These are phyloP conservation scores for Microchirus variegatus DNA, from an alignment of 2,797 vertebrate genomes.

Conservation along the genomic window DNA sequence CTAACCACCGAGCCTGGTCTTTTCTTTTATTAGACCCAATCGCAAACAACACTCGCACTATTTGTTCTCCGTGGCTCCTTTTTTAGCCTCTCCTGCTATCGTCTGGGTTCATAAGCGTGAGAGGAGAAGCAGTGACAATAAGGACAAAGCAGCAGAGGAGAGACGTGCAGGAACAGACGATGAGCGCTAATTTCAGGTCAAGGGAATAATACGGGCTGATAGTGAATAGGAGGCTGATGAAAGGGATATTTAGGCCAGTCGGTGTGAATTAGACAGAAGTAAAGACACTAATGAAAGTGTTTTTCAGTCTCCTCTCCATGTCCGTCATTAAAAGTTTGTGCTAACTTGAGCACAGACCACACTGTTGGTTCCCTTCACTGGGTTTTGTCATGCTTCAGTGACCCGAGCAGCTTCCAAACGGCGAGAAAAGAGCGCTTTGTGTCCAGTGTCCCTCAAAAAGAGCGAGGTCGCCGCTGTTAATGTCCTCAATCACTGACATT, in stretches of 20 bases:
- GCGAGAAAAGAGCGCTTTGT: no score
- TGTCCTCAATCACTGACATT: conserved; percentile 35
- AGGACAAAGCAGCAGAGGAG: conserved; percentile 25
- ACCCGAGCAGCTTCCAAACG: conserved; percentile 54
- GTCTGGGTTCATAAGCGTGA: no score
- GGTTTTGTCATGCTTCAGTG: conserved; percentile 65
- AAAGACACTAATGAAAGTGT: conserved; percentile 34
- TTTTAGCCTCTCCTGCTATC: conserved; percentile 1
- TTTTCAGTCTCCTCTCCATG: conserved; percentile 19
- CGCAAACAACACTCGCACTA: conserved; percentile 1
- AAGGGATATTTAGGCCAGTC: conserved; percentile 34
- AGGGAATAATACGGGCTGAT: conserved; percentile 28
- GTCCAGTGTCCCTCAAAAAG: conserved; percentile 52
- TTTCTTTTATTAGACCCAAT: no score
- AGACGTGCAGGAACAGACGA: conserved; percentile 29
- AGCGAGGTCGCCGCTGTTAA: conserved; percentile 42
- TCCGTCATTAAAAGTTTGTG: conserved; percentile 69
- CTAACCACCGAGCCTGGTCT: conserved; percentile 11
- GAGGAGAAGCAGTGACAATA: no score
- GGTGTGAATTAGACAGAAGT: conserved; percentile 40
- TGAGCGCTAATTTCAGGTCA: conserved; percentile 47
- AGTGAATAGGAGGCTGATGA: conserved; percentile 28
- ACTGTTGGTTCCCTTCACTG: conserved; percentile 54
- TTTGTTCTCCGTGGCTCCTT: conserved; percentile 33
- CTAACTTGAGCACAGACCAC: conserved; percentile 63